Percentiles rank a stretch among this genome's conserved stretches.
phyloP scores from a whole-genome alignment of 2,888 invertebrate genomes.

The Dendrolimus houi region DNA sequence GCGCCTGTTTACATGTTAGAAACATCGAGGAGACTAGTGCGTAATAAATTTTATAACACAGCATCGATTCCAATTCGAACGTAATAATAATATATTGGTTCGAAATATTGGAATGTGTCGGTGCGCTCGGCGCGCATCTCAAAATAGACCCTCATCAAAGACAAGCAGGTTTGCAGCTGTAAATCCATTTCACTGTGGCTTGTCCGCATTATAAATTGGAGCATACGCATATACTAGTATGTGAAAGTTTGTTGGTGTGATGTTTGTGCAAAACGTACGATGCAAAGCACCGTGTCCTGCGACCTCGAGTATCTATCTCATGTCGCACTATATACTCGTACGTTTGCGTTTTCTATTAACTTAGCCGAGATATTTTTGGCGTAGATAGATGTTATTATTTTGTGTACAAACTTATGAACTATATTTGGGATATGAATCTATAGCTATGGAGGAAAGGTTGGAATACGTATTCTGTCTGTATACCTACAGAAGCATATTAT shows the following conservation, averaged over 20 bases:
- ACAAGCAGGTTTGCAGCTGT: constrained; percentile 75
- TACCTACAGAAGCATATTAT: too few species aligned
- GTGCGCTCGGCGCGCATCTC: constrained; percentile 66
- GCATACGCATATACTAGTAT: constrained; percentile 30
- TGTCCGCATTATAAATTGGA: constrained; percentile 74
- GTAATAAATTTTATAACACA: constrained; percentile 74
- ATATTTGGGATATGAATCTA: too few species aligned
- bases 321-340: constrained; percentile 30
- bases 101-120: constrained; percentile 71
- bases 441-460: too few species aligned
- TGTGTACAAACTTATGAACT: too few species aligned
- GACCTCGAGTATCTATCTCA: constrained; percentile 25
- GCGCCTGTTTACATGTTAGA: constrained; percentile 72
- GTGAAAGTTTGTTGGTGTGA: constrained; percentile 31
- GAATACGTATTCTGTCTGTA: too few species aligned
- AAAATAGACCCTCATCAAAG: constrained; percentile 76
- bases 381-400: constrained; percentile 55
- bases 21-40: constrained; percentile 62
- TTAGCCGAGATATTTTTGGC: constrained; percentile 52
- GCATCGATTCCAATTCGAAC: constrained; percentile 67
- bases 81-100: constrained; percentile 74
- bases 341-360: constrained; percentile 67
- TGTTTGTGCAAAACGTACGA: constrained; percentile 26
- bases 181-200: constrained; percentile 74
- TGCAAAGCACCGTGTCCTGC: constrained; percentile 28